A percentile compares a stretch with the other conserved stretches of the same genome.
Evolutionary conservation across 1,140 invertebrate genomes (phyloP).

Genomic region (Oncopeltus fasciatus): DNA sequence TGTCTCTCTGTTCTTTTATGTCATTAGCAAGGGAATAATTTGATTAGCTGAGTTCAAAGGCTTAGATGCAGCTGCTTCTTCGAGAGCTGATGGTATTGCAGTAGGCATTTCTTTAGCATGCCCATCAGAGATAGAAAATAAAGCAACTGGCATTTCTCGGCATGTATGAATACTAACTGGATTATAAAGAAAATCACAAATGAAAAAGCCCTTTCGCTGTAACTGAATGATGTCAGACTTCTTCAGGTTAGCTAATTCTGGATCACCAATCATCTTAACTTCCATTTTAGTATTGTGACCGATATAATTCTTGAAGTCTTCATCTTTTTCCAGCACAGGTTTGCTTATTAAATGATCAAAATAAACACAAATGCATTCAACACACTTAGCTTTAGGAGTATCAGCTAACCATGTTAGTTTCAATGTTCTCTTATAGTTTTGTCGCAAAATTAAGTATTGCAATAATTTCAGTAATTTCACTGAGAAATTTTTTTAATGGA

Average conservation of each 20-base stretch:
- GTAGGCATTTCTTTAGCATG: conserved; percentile 62
- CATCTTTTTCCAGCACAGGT: conserved; percentile 82
- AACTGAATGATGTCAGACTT: conserved; percentile 93
- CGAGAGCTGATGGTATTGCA: conserved; percentile 30
- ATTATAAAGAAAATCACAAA: conserved; percentile 65
- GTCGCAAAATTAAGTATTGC: conserved; percentile 74
- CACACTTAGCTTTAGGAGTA: conserved; percentile 41
- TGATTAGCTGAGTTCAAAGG: too few species aligned
- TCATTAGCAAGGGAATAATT: conserved; percentile 7
- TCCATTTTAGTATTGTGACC: conserved; percentile 76
- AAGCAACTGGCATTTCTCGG: conserved; percentile 54
- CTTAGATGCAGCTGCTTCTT: neutral
- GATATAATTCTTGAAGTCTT: conserved; percentile 91
- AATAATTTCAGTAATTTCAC: conserved; percentile 54
- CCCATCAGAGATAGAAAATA: conserved; percentile 89
- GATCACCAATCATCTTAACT: conserved; percentile 76
- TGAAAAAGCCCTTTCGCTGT: conserved; percentile 88
- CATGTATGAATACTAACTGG: conserved; percentile 44
- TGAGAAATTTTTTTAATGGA: conserved; percentile 32
- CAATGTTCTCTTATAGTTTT: conserved; percentile 85
- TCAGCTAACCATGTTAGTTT: conserved; percentile 90
- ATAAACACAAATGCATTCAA: conserved; percentile 77
- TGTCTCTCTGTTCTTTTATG: conserved; percentile 2
- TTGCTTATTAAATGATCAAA: conserved; percentile 96
- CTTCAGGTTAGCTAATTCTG: conserved; percentile 62